Evolutionary conservation across 2,113 vertebrate species (phyloP), one percentile per base, ranked within the genome.

Genomic region (Chloropsis cyanopogon): DNA sequence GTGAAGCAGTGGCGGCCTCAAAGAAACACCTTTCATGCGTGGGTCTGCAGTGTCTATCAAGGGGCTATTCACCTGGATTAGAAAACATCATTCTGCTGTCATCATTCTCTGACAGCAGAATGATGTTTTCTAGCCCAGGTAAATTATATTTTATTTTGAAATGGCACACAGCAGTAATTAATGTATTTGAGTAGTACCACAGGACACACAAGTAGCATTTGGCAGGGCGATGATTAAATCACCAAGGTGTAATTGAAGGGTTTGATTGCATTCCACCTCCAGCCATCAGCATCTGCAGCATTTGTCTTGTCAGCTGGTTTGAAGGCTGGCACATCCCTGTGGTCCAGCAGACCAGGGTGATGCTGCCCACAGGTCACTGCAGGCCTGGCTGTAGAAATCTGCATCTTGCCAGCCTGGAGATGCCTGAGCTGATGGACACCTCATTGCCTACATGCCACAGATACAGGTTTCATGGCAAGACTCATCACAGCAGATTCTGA

Each of bases 141-240:
- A 93, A 96, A 94, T 81, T 39, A 60, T 84, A 91, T 92, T 96
- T 94, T 92, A 80, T 92, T 97, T 95, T 75, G 59, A 96, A 95
- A 90, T 76, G 75, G 64, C 16, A 29, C 56, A 41, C 39, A 53
- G 29, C 31, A 95, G 85, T 94, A 96, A 97, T 97, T 95, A 95
- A 80, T 94, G 82, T 80, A 70, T 95, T 95, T 92, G 76, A 80
- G 85, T 88, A 86, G 91, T 82, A 90, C 78, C 86, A 87, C 6
- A 29, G 89, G 91, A 96, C 13, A 31, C 94, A 71, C 70, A 97
- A 86, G 33, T 71, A 13, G 47, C 81, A 60, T 96, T 84, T 96
- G 92, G 73, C 84, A 96, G 94, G 71, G 81, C 96, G 91, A n/a
- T 96, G 91, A 98, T 97, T 97, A 97, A 98, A 97, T 94, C 91